Evolutionary conservation across 2,797 vertebrate species (phyloP).

Genomic region (Acanthornis magna): DNA sequence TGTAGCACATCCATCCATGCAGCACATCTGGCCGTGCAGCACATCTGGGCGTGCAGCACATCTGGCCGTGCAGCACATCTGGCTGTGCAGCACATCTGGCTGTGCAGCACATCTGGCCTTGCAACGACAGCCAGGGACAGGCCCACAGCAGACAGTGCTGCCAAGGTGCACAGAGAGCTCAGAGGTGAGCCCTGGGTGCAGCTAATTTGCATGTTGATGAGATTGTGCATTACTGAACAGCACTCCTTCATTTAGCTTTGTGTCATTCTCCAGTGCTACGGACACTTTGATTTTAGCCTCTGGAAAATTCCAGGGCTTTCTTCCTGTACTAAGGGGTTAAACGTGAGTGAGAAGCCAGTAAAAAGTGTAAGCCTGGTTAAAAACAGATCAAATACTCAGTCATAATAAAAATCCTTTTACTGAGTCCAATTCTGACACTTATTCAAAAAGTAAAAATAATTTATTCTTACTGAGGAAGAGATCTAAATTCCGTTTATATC

Average conservation of each 20-base stretch:
- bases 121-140: background rate
- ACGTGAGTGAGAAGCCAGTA: background rate
- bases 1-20: too few species aligned
- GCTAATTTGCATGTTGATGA: constrained; percentile 32
- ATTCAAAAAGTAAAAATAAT: constrained; percentile 29
- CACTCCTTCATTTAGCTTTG: background rate
- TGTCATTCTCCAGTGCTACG: background rate
- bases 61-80: too few species aligned
- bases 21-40: too few species aligned
- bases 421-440: background rate
- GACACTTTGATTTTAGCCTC: background rate
- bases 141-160: background rate
- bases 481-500: background rate
- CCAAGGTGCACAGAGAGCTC: background rate
- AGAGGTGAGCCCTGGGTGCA: background rate
- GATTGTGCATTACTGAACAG: constrained; percentile 6
- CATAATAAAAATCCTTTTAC: background rate
- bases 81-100: too few species aligned
- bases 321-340: background rate
- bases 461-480: constrained; percentile 29
- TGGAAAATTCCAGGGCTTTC: constrained; percentile 23
- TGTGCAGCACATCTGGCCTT: too few species aligned
- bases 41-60: too few species aligned
- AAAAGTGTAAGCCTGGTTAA: constrained; percentile 9
- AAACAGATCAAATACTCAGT: background rate